Percentiles rank a stretch among this genome's conserved stretches.
Conservation (phyloP, 2,113 vertebrate species). For the Capra hircus region DNA sequence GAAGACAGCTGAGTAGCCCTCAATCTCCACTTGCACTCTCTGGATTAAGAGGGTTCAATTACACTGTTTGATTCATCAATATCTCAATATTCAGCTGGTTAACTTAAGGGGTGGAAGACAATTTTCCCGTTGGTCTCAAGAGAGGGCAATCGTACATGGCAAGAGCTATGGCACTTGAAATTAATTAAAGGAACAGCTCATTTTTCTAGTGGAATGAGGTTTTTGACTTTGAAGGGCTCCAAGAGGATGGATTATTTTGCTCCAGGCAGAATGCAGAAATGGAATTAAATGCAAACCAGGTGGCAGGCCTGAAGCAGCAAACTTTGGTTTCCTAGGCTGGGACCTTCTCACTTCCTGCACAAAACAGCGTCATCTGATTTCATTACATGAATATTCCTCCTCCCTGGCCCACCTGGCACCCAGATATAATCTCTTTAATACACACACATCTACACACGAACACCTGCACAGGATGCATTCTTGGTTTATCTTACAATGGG, state of each 20-base stretch:
- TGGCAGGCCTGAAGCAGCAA: neutral
- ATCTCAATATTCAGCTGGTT: constrained; percentile 15
- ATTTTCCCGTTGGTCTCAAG: neutral
- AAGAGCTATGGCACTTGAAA: neutral
- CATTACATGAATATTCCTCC: neutral
- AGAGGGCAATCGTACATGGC: neutral
- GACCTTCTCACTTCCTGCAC: neutral
- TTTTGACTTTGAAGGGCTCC: neutral
- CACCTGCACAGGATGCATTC: neutral
- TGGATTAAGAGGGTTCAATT: neutral
- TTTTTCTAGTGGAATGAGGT: constrained; percentile 20
- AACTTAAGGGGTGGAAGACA: neutral
- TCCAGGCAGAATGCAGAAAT: neutral
- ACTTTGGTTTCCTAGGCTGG: neutral
- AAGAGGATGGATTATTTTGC: neutral
- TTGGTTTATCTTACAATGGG: neutral
- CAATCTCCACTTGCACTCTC: rapidly evolving
- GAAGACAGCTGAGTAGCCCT: neutral
- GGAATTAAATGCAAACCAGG: neutral
- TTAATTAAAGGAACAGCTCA: neutral
- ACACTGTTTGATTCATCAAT: neutral
- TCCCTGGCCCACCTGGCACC: neutral
- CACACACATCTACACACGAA: neutral
- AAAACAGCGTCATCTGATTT: neutral
- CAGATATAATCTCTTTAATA: neutral